Base-by-base conservation (phyloP, 2,888 invertebrate genomes). In the Saturnia pavonia region DNA sequence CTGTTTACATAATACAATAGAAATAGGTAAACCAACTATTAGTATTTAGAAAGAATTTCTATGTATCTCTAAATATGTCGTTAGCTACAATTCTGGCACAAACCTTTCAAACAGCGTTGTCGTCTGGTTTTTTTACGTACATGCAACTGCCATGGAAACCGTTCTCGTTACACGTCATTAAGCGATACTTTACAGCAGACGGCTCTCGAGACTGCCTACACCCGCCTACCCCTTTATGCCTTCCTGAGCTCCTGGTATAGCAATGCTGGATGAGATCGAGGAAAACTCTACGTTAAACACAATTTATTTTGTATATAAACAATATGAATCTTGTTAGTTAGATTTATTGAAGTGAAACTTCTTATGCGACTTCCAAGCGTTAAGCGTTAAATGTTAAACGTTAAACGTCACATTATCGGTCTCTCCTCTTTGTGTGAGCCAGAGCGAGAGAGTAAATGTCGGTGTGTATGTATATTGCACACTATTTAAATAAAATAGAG, bases 101-200 rank as follows among this genome's bases (percentile, higher is more conserved):
- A 73, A 71, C 74, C 72, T 77, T 79, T 77, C 77, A 75, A 74
- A 67, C 43, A 54, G 72, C 67, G 70, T 74, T 74, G 77, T 77
- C 76, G 76, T 77, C 75, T 73, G 77, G 76, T 82, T 85, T 88
- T 34, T 88, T 83, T 85, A 85, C 83, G 85, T 87, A 86, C 85
- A 84, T 83, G 83, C 86, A 84, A 85, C 83, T 85, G 84, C 83
- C 81, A 82, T 82, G 80, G 87, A 85, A 88, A 89, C 88, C 88
- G 84, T 82, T 89, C 91, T 92, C 91, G 93, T 93, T 92, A 92
- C 93, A 92, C 92, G 92, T 94, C 93, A 93, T 94, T 94, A 94
- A 91, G 92, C 92, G 92, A 94, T 94, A 93, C 93, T 94, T 92
- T 93, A 91, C 90, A 85, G 92, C 91, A 94, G 93, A 94, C 93